phyloP scores from a whole-genome alignment of 2,888 invertebrate species.

The Limnephilus marmoratus region DNA sequence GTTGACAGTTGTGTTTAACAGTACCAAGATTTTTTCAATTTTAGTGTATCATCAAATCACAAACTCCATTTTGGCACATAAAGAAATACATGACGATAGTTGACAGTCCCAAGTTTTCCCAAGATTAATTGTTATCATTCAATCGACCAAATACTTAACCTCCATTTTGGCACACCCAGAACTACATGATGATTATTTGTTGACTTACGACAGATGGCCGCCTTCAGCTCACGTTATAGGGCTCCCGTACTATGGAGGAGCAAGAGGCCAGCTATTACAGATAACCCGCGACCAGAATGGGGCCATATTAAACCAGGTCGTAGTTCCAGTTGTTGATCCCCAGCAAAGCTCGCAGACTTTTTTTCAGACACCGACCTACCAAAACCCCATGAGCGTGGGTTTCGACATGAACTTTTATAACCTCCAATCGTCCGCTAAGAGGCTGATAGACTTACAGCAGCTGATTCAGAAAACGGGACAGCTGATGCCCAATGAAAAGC shows the following conservation, averaged over 20 bases:
- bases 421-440: constrained; percentile 78
- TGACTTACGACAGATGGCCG: constrained; percentile 55
- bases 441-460: constrained; percentile 80
- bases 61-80: not conserved
- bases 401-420: constrained; percentile 78
- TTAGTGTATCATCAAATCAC: not conserved
- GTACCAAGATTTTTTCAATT: not conserved
- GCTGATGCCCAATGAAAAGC: constrained; percentile 77
- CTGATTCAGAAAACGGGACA: constrained; percentile 79
- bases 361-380: constrained; percentile 51
- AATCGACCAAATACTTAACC: not conserved
- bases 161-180: not conserved
- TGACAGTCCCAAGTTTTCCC: not conserved
- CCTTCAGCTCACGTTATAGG: constrained; percentile 69
- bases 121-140: not conserved
- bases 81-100: not conserved
- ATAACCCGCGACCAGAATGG: constrained; percentile 78
- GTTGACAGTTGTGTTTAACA: too few relatives aligned
- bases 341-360: constrained; percentile 44
- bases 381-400: constrained; percentile 64
- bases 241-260: constrained; percentile 85
- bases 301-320: constrained; percentile 74
- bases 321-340: constrained; percentile 69
- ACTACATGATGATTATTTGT: constrained; percentile 48
- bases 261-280: constrained; percentile 82